These are phyloP conservation scores for Bombycilla garrulus DNA, from an alignment of 2,113 vertebrate genomes.

Conservation along the genomic window DNA sequence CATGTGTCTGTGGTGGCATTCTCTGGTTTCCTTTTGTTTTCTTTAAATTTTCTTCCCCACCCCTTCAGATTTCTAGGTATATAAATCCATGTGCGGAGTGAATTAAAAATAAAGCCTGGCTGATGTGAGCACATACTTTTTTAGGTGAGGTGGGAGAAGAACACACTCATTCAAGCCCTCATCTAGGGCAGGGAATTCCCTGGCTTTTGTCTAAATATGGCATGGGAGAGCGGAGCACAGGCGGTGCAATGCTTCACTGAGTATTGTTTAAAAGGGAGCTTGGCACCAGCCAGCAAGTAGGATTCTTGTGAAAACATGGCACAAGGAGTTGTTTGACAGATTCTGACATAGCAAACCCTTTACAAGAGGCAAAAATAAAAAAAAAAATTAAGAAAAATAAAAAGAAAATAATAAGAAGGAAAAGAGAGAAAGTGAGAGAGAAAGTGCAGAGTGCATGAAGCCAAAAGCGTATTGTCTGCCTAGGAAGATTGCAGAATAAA, in stretches of 20 bases:
- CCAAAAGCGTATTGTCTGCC: not conserved
- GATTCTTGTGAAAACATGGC: conserved; percentile 71
- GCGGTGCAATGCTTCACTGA: conserved; percentile 50
- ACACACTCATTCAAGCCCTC: not conserved
- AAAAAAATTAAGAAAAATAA: not conserved
- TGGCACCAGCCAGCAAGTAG: conserved; percentile 42
- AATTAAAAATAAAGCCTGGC: not conserved
- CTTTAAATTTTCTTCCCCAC: not conserved
- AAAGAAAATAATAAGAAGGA: not conserved
- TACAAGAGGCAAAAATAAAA: not conserved
- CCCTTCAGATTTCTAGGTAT: not conserved
- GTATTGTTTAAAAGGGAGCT: conserved; percentile 70
- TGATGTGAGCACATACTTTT: not conserved
- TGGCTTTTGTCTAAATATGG: conserved; percentile 80
- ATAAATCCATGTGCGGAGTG: not conserved
- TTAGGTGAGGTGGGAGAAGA: not conserved
- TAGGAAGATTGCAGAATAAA: not conserved
- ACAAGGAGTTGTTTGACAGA: conserved; percentile 74
- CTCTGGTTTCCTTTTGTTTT: not conserved
- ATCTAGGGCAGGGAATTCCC: conserved; percentile 68
- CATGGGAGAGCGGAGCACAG: conserved; percentile 15
- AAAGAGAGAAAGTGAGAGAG: not conserved
- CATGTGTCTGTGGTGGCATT: not conserved
- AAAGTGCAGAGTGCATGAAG: not conserved
- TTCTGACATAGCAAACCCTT: conserved; percentile 57